Base-by-base conservation (phyloP, 2,888 invertebrate species). In the Aphidius colemani region DNA sequence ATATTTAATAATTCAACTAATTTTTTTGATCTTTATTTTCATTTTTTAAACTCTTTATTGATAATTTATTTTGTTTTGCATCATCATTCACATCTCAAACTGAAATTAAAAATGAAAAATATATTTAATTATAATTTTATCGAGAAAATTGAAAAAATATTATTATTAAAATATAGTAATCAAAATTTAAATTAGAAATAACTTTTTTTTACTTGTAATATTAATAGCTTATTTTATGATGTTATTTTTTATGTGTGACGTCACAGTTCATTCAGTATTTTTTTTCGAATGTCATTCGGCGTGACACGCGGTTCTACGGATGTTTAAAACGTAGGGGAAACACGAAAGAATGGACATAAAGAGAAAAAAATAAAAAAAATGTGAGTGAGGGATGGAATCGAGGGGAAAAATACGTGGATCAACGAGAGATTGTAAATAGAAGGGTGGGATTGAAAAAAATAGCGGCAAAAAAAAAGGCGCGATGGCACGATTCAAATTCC, bases 251-350 rank as follows among this genome's bases (percentile, higher is more conserved):
- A 30, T 66, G 59, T 66, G 75, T 82, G 82, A 81, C 82, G 81
- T 81, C 81, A 78, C 74, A 76, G 78, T 81, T 82, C 81, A 82
- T 82, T 82, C 81, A 82, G 80, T 77, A 80, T 81, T 80, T 80
- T 30, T 82, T 82, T 81, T 80, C 79, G 76, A 79, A 76, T 78
- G 79, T 80, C 81, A 80, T 75, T 70, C 68, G 67, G 66, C 59
- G 66, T 67, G 65, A 53, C 56, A 63, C 62, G 57, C 59, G 61
- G 43, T 13, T 43, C 61, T 49, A 61, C 63, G 60, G 57, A 30
- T 30, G 30, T 30, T 30, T 30, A 30, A 30, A 30, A 30, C 30
- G 30, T 30, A 30, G 30, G 30, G 30, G 30, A 30, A 30, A 30
- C 30, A 30, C 30, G 30, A 30, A 30, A 30, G 30, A 30, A 30